These are phyloP conservation scores for Sapayoa aenigma DNA, from an alignment of 2,113 vertebrate species.

Conservation along the genomic window DNA sequence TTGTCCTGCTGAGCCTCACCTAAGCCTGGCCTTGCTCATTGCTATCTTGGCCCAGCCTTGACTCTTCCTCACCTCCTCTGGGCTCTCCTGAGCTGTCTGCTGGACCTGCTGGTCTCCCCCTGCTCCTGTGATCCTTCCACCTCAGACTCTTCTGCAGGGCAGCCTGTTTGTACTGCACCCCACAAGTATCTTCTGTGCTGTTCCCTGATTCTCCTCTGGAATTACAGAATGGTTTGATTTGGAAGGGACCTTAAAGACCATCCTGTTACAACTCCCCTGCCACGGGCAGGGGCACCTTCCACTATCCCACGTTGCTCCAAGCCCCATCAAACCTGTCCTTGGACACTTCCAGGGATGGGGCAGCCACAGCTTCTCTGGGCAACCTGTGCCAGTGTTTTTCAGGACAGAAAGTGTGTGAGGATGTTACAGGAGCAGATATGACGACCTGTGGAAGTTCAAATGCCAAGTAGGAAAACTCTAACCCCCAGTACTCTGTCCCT, in stretches of 20 bases:
- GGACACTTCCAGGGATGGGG: neutral
- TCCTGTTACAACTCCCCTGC: neutral
- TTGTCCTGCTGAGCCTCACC: neutral
- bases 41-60: neutral
- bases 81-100: neutral
- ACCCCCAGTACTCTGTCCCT: neutral
- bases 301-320: fast-evolving
- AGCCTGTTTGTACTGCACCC: neutral
- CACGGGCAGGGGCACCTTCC: neutral
- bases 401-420: neutral
- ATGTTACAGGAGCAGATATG: neutral
- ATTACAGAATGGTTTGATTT: neutral
- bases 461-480: neutral
- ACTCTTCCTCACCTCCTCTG: fast-evolving
- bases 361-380: neutral
- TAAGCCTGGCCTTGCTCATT: neutral
- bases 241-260: neutral
- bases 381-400: fast-evolving
- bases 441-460: neutral
- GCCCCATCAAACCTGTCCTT: fast-evolving
- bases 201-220: neutral
- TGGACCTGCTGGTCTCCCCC: neutral
- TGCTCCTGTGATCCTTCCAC: neutral
- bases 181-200: neutral
- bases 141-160: neutral